A percentile compares a stretch with the other conserved stretches of the same genome.
Evolutionary conservation across 2,113 vertebrate species (phyloP).

Genomic region (Tiliqua scincoides): DNA sequence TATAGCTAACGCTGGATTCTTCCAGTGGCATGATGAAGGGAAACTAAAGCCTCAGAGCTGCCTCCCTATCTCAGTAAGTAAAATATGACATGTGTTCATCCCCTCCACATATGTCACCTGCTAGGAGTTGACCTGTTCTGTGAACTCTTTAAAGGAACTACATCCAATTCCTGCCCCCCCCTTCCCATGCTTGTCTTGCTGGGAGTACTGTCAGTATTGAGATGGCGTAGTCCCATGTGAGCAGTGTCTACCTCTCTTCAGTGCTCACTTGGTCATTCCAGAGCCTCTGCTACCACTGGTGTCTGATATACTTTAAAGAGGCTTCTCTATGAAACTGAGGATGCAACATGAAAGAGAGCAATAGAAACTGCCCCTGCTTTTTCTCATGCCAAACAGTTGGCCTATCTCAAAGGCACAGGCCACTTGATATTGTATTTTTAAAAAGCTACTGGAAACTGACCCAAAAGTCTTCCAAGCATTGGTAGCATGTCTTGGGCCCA

Average conservation of each 20-base stretch:
- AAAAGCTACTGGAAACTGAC: background rate
- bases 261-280: background rate
- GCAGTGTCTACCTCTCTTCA: background rate
- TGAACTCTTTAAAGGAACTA: background rate
- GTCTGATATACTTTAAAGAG: background rate
- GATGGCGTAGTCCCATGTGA: background rate
- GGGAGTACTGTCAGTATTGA: background rate
- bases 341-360: background rate
- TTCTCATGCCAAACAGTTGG: background rate
- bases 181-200: background rate
- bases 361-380: too few species aligned
- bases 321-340: background rate
- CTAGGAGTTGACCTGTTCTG: fast-evolving
- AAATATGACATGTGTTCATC: background rate
- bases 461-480: background rate
- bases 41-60: background rate
- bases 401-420: background rate
- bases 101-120: background rate
- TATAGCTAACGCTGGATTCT: background rate
- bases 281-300: background rate
- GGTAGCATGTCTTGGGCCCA: fast-evolving
- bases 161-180: background rate
- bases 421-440: background rate
- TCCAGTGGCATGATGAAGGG: background rate
- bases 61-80: background rate